phyloP scores from a whole-genome alignment of 2,888 invertebrate genomes.

The Cantharis flavilabris region DNA sequence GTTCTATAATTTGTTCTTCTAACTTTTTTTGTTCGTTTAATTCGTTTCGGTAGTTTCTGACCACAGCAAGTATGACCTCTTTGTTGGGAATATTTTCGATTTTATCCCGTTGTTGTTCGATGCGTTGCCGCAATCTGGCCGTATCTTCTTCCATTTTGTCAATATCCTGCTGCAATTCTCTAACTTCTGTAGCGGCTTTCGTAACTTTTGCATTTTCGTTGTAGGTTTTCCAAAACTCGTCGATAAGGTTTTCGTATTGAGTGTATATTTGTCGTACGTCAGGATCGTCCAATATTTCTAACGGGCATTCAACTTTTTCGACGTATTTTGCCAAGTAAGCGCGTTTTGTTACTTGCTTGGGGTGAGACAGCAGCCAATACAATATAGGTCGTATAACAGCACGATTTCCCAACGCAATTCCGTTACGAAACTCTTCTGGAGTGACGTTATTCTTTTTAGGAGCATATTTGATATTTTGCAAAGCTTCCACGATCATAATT shows the following conservation, averaged over 20 bases:
- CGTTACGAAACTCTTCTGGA: conserved; percentile 34
- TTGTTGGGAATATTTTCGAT: conserved; percentile 69
- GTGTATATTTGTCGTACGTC: conserved; percentile 72
- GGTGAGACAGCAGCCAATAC: conserved; percentile 77
- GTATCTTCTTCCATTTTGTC: conserved; percentile 82
- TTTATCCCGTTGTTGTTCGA: conserved; percentile 56
- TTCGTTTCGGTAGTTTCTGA: conserved; percentile 56
- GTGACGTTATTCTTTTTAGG: conserved; percentile 24
- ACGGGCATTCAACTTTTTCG: conserved; percentile 36
- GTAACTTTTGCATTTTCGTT: conserved; percentile 40
- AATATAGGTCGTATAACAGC: conserved; percentile 76
- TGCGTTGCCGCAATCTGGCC: conserved; percentile 35
- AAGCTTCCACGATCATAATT: conserved; percentile 32
- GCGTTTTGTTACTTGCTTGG: conserved; percentile 76
- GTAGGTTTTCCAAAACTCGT: conserved; percentile 63
- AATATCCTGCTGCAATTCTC: conserved; percentile 83
- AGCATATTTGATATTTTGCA: conserved; percentile 38
- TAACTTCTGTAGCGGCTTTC: conserved; percentile 64
- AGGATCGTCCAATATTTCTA: conserved; percentile 66
- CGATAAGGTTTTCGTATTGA: conserved; percentile 75
- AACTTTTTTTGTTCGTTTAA: conserved; percentile 36
- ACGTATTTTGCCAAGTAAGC: conserved; percentile 76
- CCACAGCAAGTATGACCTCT: conserved; percentile 64
- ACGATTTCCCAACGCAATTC: conserved; percentile 64
- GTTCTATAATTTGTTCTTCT: conserved; percentile 54